Percentiles rank a stretch among this genome's conserved stretches.
phyloP scores from a whole-genome alignment of 2,888 invertebrate species.

The Eustalomyia histrio region DNA sequence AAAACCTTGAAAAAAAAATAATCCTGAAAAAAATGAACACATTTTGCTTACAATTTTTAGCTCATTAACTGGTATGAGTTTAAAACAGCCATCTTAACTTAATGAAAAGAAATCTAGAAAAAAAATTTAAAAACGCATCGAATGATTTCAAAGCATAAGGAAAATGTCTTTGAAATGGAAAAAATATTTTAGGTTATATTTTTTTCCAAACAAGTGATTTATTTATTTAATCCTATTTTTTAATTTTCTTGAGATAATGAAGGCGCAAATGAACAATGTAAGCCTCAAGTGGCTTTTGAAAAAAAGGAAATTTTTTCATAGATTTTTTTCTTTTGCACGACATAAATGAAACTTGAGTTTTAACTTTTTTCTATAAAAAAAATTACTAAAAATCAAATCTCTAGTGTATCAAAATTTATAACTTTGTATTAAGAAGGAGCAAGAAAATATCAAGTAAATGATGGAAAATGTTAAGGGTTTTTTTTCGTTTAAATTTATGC shows the following conservation, averaged over 20 bases:
- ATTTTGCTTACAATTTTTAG: conserved; percentile 56
- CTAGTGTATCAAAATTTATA: conserved; percentile 65
- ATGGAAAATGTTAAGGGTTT: conserved; percentile 20
- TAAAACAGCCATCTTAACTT: not conserved
- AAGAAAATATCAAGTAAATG: conserved; percentile 2
- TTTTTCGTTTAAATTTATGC: conserved; percentile 48
- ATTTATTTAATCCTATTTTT: conserved; percentile 68
- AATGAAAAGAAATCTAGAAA: conserved; percentile 16
- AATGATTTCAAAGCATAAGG: conserved; percentile 45
- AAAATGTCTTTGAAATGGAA: conserved; percentile 58
- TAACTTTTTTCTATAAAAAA: not conserved
- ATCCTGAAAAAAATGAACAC: too few species aligned
- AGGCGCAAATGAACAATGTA: conserved; percentile 64
- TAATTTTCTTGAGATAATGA: conserved; percentile 56
- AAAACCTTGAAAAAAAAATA: conserved; percentile 37
- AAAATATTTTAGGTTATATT: conserved; percentile 27
- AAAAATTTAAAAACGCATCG: conserved; percentile 18
- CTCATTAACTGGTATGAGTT: conserved; percentile 66
- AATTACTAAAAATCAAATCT: conserved; percentile 57
- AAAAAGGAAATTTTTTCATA: conserved; percentile 11
- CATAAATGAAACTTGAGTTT: conserved; percentile 50
- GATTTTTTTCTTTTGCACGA: not conserved
- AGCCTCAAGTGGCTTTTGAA: conserved; percentile 54
- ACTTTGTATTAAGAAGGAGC: conserved; percentile 32
- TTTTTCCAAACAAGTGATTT: conserved; percentile 66